Evolutionary conservation across 2,797 vertebrate genomes (phyloP).

Genomic region (Chiroxiphia lanceolata): DNA sequence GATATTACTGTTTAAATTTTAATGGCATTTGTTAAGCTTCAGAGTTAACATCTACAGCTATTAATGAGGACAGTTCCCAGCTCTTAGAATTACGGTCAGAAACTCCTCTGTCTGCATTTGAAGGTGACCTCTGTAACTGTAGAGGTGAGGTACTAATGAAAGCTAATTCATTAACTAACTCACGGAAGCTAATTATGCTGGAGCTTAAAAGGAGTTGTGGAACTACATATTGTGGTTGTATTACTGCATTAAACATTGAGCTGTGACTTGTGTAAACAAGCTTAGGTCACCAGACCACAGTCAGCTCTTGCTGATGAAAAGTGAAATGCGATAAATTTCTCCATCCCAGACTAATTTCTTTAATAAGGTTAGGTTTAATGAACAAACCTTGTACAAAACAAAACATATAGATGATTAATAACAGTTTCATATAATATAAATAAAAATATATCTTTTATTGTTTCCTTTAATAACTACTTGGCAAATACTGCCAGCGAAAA

Average conservation of each 20-base stretch:
- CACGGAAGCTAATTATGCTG: not conserved
- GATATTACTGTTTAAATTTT: not conserved
- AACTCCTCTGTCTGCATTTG: not conserved
- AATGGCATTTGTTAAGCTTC: slow-evolving; percentile 17
- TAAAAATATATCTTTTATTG: not conserved
- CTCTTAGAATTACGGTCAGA: not conserved
- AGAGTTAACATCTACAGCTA: not conserved
- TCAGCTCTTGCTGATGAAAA: not conserved
- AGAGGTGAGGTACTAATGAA: slow-evolving; percentile 37
- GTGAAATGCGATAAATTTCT: not conserved
- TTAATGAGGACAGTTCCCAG: not conserved
- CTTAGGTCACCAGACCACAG: not conserved
- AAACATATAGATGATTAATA: not conserved
- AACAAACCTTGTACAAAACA: not conserved
- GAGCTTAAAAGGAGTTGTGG: slow-evolving; percentile 7
- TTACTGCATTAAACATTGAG: slow-evolving; percentile 3
- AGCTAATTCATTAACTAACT: slow-evolving; percentile 42
- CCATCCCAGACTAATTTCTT: not conserved
- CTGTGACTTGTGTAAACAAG: not conserved
- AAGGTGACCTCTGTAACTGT: slow-evolving; percentile 33
- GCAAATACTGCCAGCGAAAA: not conserved
- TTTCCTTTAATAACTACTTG: not conserved
- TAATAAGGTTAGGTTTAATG: not conserved
- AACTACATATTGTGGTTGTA: not conserved
- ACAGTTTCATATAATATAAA: not conserved